phyloP scores from a whole-genome alignment of 2,888 invertebrate species.

The Elmis aenea region DNA sequence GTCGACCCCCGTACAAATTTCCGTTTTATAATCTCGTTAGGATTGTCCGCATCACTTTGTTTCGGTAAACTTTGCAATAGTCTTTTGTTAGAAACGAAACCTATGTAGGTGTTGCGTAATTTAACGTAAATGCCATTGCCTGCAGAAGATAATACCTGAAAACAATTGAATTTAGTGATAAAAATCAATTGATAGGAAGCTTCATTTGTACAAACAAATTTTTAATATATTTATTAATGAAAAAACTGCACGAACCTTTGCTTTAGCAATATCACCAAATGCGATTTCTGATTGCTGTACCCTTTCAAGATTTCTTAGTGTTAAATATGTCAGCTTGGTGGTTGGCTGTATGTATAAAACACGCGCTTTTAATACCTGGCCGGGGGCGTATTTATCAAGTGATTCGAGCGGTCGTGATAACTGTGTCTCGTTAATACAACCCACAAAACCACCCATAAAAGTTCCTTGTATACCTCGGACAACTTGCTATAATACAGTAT shows the following conservation, averaged over 20 bases:
- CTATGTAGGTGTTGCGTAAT: constrained; percentile 32
- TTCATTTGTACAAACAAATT: too few relatives aligned
- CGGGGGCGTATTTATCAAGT: constrained; percentile 42
- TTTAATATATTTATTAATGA: too few relatives aligned
- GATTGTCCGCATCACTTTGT: constrained; percentile 43
- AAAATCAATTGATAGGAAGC: too few relatives aligned
- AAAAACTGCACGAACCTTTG: too few relatives aligned
- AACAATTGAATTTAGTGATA: too few relatives aligned
- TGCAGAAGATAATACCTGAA: constrained; percentile 30
- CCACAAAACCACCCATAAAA: constrained; percentile 47
- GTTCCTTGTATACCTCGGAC: constrained; percentile 53
- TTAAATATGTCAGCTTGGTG: constrained; percentile 63
- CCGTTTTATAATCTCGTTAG: constrained; percentile 47
- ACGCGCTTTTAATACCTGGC: constrained; percentile 54
- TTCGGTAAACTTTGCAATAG: constrained; percentile 32
- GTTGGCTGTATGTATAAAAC: constrained; percentile 65
- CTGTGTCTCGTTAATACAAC: constrained; percentile 54
- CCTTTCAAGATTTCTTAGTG: too few relatives aligned
- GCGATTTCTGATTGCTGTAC: too few relatives aligned
- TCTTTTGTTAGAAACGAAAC: constrained; percentile 38
- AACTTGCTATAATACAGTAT: constrained; percentile 44
- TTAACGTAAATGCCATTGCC: constrained; percentile 34
- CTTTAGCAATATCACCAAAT: constrained; percentile 54
- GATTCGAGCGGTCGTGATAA: constrained; percentile 35
- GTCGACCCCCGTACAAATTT: constrained; percentile 49